Percentiles rank a stretch among this genome's conserved stretches.
phyloP scores from a whole-genome alignment of 2,113 vertebrate genomes.

The Colistium nudipinnis region DNA sequence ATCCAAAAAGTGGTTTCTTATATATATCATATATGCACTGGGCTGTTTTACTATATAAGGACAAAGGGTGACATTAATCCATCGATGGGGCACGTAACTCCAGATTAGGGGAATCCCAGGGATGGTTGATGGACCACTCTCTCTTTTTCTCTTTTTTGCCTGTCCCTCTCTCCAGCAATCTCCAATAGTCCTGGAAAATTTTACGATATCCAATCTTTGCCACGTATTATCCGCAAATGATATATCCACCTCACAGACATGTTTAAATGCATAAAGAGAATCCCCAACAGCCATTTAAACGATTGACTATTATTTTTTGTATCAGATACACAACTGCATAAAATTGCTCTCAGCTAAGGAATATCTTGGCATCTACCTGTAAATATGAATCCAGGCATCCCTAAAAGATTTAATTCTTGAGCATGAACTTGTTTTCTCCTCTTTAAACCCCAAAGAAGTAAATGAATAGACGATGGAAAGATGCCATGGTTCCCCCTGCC shows the following conservation, averaged over 20 bases:
- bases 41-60: conserved; percentile 67
- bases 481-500: conserved; percentile 76
- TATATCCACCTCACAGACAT: conserved; percentile 76
- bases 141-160: conserved; percentile 56
- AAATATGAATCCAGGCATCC: conserved; percentile 51
- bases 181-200: conserved; percentile 81
- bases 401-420: conserved; percentile 55
- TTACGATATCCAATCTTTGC: conserved; percentile 81
- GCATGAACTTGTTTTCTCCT: conserved; percentile 61
- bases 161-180: conserved; percentile 65
- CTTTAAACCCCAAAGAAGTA: conserved; percentile 67
- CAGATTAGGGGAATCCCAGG: conserved; percentile 81
- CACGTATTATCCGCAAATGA: conserved; percentile 76
- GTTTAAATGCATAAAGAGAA: conserved; percentile 65
- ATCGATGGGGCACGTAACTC: conserved; percentile 78
- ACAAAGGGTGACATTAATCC: conserved; percentile 79
- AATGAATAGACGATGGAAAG: conserved; percentile 80
- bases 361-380: conserved; percentile 45
- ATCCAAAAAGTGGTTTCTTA: conserved; percentile 79
- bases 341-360: conserved; percentile 49
- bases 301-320: conserved; percentile 38
- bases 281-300: conserved; percentile 57
- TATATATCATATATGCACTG: conserved; percentile 67
- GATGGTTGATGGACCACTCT: conserved; percentile 75
- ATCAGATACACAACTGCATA: conserved; percentile 33